Percentiles rank a stretch among this genome's conserved stretches.
phyloP scores from a whole-genome alignment of 2,888 invertebrate genomes.

The Papilio protenor region DNA sequence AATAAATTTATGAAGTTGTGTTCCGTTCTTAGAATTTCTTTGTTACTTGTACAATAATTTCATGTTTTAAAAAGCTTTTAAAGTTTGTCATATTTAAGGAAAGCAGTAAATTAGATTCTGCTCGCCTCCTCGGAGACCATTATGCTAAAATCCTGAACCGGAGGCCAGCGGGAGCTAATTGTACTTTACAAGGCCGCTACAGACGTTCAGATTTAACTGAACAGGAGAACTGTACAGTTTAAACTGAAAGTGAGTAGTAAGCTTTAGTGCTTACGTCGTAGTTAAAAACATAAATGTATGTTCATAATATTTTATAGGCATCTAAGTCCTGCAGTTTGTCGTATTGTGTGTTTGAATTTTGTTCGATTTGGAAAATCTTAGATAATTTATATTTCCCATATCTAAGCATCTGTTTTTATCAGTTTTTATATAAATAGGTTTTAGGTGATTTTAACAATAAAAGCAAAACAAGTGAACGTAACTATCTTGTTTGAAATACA shows the following conservation, averaged over 20 bases:
- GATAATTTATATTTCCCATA: too few relatives aligned
- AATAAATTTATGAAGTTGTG: conserved; percentile 24
- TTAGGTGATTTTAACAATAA: not conserved
- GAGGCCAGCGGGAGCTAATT: not conserved
- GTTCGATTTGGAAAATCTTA: too few relatives aligned
- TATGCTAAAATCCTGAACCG: not conserved
- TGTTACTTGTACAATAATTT: conserved; percentile 5
- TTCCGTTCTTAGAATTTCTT: conserved; percentile 10
- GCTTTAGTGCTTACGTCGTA: not conserved
- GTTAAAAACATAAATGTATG: too few relatives aligned
- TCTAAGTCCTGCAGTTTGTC: too few relatives aligned
- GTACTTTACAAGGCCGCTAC: not conserved
- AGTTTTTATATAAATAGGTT: not conserved
- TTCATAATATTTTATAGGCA: too few relatives aligned
- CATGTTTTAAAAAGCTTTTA: conserved; percentile 28
- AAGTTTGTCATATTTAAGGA: conserved; percentile 14
- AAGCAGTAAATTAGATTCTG: not conserved
- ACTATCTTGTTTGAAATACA: not conserved
- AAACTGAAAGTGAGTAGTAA: too few relatives aligned
- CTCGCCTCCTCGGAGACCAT: not conserved
- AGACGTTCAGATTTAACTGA: too few relatives aligned
- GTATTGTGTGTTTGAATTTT: too few relatives aligned
- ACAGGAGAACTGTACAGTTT: too few relatives aligned
- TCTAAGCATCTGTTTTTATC: not conserved
- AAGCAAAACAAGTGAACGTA: not conserved